Percentiles rank a stretch among this genome's conserved stretches.
Conservation (phyloP, 1,140 invertebrate genomes). For the Atopsyche davidsoni region DNA sequence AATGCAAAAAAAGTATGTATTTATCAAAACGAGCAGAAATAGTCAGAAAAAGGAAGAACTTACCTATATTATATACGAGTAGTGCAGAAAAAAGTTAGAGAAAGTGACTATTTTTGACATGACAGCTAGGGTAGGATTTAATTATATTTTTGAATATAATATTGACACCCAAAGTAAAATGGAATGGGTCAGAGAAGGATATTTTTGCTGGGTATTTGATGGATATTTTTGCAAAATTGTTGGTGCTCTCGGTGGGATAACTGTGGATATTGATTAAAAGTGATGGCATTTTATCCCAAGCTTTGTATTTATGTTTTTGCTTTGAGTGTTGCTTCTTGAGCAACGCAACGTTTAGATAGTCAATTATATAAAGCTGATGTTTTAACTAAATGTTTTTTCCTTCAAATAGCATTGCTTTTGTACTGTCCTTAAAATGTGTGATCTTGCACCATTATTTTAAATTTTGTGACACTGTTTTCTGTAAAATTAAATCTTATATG, state of each 20-base stretch:
- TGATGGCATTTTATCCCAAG: slow-evolving; percentile 8
- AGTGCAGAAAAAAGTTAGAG: slow-evolving; percentile 24
- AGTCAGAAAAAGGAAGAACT: too few species aligned
- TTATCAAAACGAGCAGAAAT: too few species aligned
- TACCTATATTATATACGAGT: slow-evolving; percentile 22
- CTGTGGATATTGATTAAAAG: background rate
- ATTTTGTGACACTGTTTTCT: slow-evolving; percentile 24
- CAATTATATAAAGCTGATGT: slow-evolving; percentile 27
- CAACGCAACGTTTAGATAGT: slow-evolving; percentile 28
- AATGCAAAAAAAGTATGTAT: too few species aligned
- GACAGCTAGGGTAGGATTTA: slow-evolving; percentile 27
- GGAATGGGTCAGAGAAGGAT: slow-evolving; percentile 9
- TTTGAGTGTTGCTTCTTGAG: slow-evolving; percentile 13
- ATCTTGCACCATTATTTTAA: slow-evolving; percentile 24
- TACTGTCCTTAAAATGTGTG: slow-evolving; percentile 26
- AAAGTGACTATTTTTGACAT: slow-evolving; percentile 31
- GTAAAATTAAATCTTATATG: slow-evolving; percentile 26
- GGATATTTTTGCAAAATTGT: slow-evolving; percentile 23
- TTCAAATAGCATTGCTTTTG: slow-evolving; percentile 25
- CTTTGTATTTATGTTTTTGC: slow-evolving; percentile 18
- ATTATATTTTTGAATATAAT: slow-evolving; percentile 29
- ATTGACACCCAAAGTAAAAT: slow-evolving; percentile 15
- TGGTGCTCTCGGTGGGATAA: slow-evolving; percentile 25
- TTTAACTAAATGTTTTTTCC: slow-evolving; percentile 17
- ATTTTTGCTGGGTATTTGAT: slow-evolving; percentile 22